Conservation (phyloP, 1,140 invertebrate species). For the Odontomachus brunneus region DNA sequence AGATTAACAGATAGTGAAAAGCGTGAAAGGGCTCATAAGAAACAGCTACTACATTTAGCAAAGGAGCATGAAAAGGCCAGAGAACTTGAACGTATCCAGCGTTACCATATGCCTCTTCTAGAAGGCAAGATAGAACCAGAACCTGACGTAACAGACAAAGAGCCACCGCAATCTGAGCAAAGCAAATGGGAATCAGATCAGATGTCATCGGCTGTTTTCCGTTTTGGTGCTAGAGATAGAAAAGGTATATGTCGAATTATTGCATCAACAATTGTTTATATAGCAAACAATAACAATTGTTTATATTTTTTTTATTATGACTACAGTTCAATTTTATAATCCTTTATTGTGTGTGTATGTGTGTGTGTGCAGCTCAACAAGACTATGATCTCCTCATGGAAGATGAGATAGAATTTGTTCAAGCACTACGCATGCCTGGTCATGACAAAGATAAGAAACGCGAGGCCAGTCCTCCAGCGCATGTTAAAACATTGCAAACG, state of each 20-base stretch:
- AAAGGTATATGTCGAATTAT: slow-evolving; percentile 82
- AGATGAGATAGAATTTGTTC: slow-evolving; percentile 99
- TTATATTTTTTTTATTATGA: background rate
- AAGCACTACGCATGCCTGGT: slow-evolving; percentile 96
- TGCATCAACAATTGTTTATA: slow-evolving; percentile 24
- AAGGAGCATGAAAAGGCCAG: slow-evolving; percentile 98
- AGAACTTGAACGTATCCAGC: slow-evolving; percentile 95
- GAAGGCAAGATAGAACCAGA: slow-evolving; percentile 86
- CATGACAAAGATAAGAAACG: slow-evolving; percentile 87
- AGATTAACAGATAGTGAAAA: slow-evolving; percentile 95
- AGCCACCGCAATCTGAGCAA: slow-evolving; percentile 96
- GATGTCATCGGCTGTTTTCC: slow-evolving; percentile 95
- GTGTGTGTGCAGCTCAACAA: slow-evolving; percentile 85
- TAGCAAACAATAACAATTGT: background rate
- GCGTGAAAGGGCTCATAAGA: slow-evolving; percentile 95
- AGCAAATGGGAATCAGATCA: slow-evolving; percentile 99
- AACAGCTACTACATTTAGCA: slow-evolving; percentile 95
- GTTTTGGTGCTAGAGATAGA: slow-evolving; percentile 97
- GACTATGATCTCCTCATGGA: slow-evolving; percentile 98
- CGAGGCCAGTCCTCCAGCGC: slow-evolving; percentile 88
- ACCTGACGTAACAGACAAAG: slow-evolving; percentile 94
- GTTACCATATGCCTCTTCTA: slow-evolving; percentile 96
- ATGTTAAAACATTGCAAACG: slow-evolving; percentile 90
- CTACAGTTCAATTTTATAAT: slow-evolving; percentile 63
- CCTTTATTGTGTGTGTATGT: slow-evolving; percentile 67